Base-by-base conservation (phyloP, 2,113 vertebrate genomes). In the Chascanopsetta lugubris region DNA sequence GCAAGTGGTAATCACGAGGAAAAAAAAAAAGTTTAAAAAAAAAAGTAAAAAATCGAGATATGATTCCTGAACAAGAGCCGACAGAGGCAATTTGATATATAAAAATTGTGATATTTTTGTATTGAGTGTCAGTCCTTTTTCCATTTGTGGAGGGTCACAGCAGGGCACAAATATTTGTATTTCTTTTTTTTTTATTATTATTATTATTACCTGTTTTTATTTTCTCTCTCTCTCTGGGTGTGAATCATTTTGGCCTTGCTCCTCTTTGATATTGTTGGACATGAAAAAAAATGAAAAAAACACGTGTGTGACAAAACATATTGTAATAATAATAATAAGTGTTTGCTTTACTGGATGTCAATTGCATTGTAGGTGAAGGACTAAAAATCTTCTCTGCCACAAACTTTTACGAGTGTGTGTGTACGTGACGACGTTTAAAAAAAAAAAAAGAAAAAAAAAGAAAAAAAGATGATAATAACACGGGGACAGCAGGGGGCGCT, bases 31-130 rank as follows among this genome's bases (percentile, higher is more conserved):
- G 61, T 72, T 78, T 64, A 72, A 26, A 79, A 65, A 76, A 82
- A 67, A 70, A 29, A 76, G 80, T 62, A 72, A 32, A 70, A 71
- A 87, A 74, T 82, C 51, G 83, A 87, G 80, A 88, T 77, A 83
- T 66, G 79, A 87, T 91, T 92, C 88, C 90, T 91, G 92, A 91
- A 85, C 86, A 87, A 92, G 87, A 91, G 85, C 92, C 88, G 86
- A 92, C 89, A 90, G 84, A 92, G 90, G 90, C 91, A 89, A 91
- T 92, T 92, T 93, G 80, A 93, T 93, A 95, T 94, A 92, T 92
- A 93, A 94, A 87, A 94, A 94, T 91, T 94, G 94, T 96, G 91
- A 94, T 96, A 96, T 97, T 97, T 97, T 96, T 96, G 94, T 96
- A 96, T 93, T 91, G 85, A 89, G 91, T 94, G 94, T 95, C 89